phyloP scores from a whole-genome alignment of 2,888 invertebrate genomes.

The Protophormia terraenovae region DNA sequence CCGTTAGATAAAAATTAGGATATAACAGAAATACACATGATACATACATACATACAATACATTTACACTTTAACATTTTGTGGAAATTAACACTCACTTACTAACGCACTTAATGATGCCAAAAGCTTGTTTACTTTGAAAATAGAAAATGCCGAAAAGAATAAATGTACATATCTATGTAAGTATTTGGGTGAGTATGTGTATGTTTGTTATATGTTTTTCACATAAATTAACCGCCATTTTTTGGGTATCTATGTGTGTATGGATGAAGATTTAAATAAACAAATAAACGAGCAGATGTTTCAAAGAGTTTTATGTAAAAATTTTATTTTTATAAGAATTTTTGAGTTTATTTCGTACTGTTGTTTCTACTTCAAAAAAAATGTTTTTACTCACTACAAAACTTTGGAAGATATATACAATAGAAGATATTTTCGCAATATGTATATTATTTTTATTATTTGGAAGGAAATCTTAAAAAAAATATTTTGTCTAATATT shows the following conservation, averaged over 20 bases:
- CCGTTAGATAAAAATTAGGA: neutral
- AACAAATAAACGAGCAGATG: neutral
- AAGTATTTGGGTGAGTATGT: neutral
- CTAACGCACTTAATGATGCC: slow-evolving; percentile 48
- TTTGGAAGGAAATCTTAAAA: too few relatives aligned
- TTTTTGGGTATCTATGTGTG: slow-evolving; percentile 2
- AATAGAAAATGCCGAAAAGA: slow-evolving; percentile 9
- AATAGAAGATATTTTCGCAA: too few relatives aligned
- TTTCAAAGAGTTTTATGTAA: neutral
- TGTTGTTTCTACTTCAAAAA: too few relatives aligned
- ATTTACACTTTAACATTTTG: slow-evolving; percentile 5
- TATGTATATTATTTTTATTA: too few relatives aligned
- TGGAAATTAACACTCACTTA: slow-evolving; percentile 53
- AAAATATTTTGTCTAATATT: too few relatives aligned
- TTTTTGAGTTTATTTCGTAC: too few relatives aligned
- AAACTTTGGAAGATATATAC: too few relatives aligned
- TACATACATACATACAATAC: neutral
- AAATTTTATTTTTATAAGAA: too few relatives aligned
- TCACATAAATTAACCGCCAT: slow-evolving; percentile 43
- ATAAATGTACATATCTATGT: neutral
- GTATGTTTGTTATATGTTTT: neutral
- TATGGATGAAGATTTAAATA: too few relatives aligned
- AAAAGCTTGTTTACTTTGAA: slow-evolving; percentile 14
- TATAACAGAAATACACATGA: neutral
- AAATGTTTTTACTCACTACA: too few relatives aligned